Evolutionary conservation across 2,797 vertebrate genomes (phyloP).

Genomic region (Cynodonichthys magdalenae): DNA sequence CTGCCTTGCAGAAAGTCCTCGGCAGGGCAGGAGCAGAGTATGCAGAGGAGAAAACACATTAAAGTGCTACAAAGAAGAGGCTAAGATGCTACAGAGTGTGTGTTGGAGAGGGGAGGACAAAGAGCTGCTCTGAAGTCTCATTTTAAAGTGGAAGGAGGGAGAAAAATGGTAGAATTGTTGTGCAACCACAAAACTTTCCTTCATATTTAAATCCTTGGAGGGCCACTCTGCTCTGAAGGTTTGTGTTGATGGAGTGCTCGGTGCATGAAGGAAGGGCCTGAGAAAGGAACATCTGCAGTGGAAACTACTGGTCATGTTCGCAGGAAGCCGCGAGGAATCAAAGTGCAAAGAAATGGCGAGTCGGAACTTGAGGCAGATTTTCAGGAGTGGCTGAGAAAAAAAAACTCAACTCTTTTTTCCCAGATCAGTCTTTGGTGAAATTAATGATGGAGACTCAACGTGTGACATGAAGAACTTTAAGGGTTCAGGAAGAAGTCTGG

Average conservation of each 20-base stretch:
- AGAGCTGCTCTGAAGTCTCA: not conserved
- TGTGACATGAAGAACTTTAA: conserved; percentile 19
- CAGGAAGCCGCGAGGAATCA: conserved; percentile 45
- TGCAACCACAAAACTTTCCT: conserved; percentile 16
- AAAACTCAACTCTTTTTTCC: conserved; percentile 12
- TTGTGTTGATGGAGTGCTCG: conserved; percentile 18
- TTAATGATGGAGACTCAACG: conserved; percentile 23
- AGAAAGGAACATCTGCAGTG: conserved; percentile 32
- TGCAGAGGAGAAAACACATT: conserved; percentile 38
- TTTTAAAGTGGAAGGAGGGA: not conserved
- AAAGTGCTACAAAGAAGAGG: conserved; percentile 58
- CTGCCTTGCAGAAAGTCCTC: conserved; percentile 24
- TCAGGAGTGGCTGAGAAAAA: conserved; percentile 33
- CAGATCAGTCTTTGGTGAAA: conserved; percentile 22
- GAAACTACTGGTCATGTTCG: conserved; percentile 53
- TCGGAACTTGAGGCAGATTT: conserved; percentile 42
- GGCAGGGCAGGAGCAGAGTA: conserved; percentile 15
- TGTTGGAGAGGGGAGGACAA: conserved; percentile 12
- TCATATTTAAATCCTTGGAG: conserved; percentile 31
- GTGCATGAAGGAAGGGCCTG: not conserved
- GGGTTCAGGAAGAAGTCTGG: conserved; percentile 36
- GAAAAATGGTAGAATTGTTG: not conserved
- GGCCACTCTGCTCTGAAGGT: conserved; percentile 16
- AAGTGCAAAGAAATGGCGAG: conserved; percentile 34
- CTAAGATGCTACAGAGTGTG: conserved; percentile 47